Evolutionary conservation across 2,797 vertebrate genomes (phyloP).

Genomic region (Acipenser ruthenus): DNA sequence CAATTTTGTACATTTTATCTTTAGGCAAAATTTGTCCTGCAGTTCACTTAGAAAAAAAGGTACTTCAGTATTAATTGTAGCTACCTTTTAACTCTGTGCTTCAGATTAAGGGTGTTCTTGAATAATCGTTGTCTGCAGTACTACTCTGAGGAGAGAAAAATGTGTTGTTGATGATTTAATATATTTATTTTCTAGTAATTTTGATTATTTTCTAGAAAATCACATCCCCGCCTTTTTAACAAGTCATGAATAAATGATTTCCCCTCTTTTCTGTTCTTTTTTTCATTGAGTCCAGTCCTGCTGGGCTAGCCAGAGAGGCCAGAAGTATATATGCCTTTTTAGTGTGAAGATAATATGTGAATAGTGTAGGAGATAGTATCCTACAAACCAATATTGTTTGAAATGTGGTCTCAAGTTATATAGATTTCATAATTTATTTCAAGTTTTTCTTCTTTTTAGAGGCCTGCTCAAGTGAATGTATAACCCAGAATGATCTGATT

Average conservation of each 20-base stretch:
- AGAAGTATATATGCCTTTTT: no score
- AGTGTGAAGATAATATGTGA: background rate
- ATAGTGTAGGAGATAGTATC: background rate
- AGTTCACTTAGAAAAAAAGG: conserved; percentile 65
- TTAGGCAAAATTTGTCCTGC: conserved; percentile 67
- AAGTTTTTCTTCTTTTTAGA: background rate
- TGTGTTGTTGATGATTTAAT: no score
- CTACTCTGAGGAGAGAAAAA: no score
- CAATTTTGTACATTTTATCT: conserved; percentile 84
- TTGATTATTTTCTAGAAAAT: no score
- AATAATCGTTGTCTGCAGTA: conserved; percentile 1
- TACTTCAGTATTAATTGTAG: conserved; percentile 89
- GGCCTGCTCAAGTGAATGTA: background rate
- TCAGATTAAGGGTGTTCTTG: conserved; percentile 23
- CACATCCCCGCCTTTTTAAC: no score
- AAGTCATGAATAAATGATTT: no score
- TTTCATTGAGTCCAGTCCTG: no score
- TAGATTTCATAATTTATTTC: background rate
- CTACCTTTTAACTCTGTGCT: conserved; percentile 45
- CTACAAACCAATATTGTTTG: background rate
- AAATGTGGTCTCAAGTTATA: background rate
- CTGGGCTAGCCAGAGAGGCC: no score
- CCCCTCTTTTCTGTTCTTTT: no score
- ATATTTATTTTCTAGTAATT: no score
- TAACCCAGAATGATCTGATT: no score